These are phyloP conservation scores for Busseola fusca DNA, from an alignment of 2,888 invertebrate species.

Conservation along the genomic window DNA sequence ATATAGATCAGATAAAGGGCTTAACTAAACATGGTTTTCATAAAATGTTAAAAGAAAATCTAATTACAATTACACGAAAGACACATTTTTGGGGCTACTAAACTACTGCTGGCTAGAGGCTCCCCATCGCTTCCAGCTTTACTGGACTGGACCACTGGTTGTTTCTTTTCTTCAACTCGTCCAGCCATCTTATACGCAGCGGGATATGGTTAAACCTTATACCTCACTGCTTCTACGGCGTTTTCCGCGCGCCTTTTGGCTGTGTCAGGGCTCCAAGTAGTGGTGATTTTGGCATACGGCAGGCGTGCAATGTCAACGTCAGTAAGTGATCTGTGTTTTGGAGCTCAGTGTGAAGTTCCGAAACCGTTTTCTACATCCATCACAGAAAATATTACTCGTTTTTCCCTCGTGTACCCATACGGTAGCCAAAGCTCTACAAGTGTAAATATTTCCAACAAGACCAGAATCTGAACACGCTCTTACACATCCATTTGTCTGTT, in stretches of 20 bases:
- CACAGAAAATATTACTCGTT: background rate
- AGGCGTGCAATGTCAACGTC: too few species aligned
- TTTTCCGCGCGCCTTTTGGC: background rate
- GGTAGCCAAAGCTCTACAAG: background rate
- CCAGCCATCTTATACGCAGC: too few species aligned
- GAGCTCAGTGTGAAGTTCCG: background rate
- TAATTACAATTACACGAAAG: too few species aligned
- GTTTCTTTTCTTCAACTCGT: too few species aligned
- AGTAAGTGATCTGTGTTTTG: too few species aligned
- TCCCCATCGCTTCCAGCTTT: too few species aligned
- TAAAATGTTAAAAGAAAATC: background rate
- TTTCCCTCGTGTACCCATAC: background rate
- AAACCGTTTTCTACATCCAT: background rate
- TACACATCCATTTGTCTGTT: conserved; percentile 41
- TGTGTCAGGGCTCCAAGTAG: background rate
- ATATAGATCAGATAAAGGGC: conserved; percentile 14
- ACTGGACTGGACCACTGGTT: too few species aligned
- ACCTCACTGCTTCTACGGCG: too few species aligned
- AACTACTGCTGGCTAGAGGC: too few species aligned
- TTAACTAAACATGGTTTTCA: background rate
- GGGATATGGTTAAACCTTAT: too few species aligned
- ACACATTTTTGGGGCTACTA: background rate
- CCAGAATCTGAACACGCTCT: conserved; percentile 31
- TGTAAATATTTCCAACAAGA: conserved; percentile 2
- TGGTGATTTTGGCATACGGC: background rate